Base-by-base conservation (phyloP, 2,797 vertebrate genomes). In the Coracias cyanogaster region DNA sequence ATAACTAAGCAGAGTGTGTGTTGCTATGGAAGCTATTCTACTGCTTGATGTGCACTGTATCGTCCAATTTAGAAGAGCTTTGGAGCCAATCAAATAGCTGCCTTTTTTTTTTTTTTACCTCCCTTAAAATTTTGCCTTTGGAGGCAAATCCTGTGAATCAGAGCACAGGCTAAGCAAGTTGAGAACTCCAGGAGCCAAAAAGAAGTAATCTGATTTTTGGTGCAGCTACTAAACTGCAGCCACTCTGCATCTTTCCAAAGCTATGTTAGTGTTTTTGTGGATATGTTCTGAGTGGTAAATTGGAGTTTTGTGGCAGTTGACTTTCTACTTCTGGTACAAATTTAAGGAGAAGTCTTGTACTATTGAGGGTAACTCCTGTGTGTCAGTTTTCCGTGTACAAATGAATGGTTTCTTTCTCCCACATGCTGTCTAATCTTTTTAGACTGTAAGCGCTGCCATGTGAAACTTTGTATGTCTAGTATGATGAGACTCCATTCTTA, bases 1-100 rank as follows among this genome's bases (percentile, higher is more conserved):
- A 96, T 93, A 93, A 90, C 37, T 43, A 77, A 89, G 82, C 80
- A 84, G 66, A 81, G 54, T 9, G 48, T 77, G 79, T 90, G 96
- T 97, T 97, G 96, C 96, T 95, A 97, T 97, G 96, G 96, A 92
- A 96, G 95, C 96, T 91, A 22, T 92, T 95, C 83, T 74, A 2
- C 70, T 76, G 51, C 82, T 90, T 88, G 66, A 71, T 95, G 86
- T 6, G 3, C 71, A 28, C 77, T 92, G 73, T 77, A 73, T 94
- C 95, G 89, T 94, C 73, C 80, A 80, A 85, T 93, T 93, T 93
- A 89, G 55, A 72, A 66, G 43, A 89, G 83, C 83, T 94, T 73
- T 73, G 57, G 60, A 94, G 67, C 86, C 94, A 93, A 82, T 80
- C 82, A 90, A 67, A 88, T 25, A 25, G 35, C 41, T 52, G 20